Evolutionary conservation across 1,140 invertebrate genomes (phyloP).

Genomic region (Platyscapa corneri): DNA sequence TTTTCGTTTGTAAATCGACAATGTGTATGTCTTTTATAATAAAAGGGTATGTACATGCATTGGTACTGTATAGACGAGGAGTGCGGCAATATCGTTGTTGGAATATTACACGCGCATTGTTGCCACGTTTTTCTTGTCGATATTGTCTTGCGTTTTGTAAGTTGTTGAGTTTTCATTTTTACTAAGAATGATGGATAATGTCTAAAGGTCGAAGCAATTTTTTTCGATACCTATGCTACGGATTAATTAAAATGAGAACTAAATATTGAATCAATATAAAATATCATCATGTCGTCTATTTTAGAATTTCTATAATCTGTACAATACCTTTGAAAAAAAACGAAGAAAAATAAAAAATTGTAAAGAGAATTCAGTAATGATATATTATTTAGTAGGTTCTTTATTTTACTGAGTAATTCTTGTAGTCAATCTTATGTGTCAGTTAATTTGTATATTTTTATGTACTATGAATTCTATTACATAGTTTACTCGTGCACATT

Average conservation of each 20-base stretch:
- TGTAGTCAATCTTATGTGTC: no score
- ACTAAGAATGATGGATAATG: neutral
- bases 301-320: no score
- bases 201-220: neutral
- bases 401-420: no score
- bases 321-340: no score
- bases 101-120: slow-evolving; percentile 28
- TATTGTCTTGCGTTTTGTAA: slow-evolving; percentile 28
- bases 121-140: slow-evolving; percentile 25
- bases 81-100: neutral
- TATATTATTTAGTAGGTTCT: no score
- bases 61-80: neutral
- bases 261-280: neutral
- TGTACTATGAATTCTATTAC: no score
- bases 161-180: neutral
- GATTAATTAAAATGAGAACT: neutral
- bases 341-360: no score
- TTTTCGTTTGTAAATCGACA: slow-evolving; percentile 18
- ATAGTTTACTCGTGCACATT: no score
- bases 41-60: neutral
- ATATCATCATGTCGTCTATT: no score
- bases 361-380: no score
- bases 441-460: no score
- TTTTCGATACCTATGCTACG: neutral
- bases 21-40: slow-evolving; percentile 24